These are phyloP conservation scores for Hartigia nigra DNA, from an alignment of 2,888 invertebrate species.

Conservation along the genomic window DNA sequence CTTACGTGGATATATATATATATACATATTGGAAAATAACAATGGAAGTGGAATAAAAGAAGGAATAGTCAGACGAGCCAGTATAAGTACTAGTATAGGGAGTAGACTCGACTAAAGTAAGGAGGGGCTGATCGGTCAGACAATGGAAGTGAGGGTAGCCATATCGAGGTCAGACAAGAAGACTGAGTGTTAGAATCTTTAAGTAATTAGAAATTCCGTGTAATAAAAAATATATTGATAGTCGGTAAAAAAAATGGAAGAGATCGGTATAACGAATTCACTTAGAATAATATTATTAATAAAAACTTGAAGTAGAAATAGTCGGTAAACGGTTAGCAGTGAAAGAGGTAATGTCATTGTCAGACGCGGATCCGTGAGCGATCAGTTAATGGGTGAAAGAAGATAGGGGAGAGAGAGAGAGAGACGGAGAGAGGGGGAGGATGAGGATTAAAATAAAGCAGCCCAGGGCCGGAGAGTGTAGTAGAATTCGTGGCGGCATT, in stretches of 20 bases:
- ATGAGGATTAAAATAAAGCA: neutral
- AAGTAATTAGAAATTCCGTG: neutral
- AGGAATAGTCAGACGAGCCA: neutral
- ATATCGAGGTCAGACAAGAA: neutral
- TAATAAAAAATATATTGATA: neutral
- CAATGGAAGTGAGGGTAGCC: slow-evolving; percentile 15
- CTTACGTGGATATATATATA: neutral
- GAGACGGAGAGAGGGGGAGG: neutral
- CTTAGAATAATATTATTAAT: neutral
- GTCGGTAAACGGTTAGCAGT: neutral
- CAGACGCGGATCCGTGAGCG: neutral
- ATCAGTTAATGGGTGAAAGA: neutral
- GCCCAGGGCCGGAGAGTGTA: neutral
- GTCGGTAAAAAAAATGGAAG: neutral
- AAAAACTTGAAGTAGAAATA: neutral
- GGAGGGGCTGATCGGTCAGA: slow-evolving; percentile 35
- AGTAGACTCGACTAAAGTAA: neutral
- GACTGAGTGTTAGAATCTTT: neutral
- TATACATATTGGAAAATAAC: neutral
- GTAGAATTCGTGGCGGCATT: neutral
- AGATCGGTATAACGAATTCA: neutral
- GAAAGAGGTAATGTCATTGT: neutral
- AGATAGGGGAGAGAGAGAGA: slow-evolving; percentile 25
- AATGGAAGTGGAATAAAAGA: neutral
- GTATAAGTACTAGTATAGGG: neutral